Percentiles rank a stretch among this genome's conserved stretches.
Evolutionary conservation across 2,797 vertebrate species (phyloP).

Genomic region (Luscinia luscinia): DNA sequence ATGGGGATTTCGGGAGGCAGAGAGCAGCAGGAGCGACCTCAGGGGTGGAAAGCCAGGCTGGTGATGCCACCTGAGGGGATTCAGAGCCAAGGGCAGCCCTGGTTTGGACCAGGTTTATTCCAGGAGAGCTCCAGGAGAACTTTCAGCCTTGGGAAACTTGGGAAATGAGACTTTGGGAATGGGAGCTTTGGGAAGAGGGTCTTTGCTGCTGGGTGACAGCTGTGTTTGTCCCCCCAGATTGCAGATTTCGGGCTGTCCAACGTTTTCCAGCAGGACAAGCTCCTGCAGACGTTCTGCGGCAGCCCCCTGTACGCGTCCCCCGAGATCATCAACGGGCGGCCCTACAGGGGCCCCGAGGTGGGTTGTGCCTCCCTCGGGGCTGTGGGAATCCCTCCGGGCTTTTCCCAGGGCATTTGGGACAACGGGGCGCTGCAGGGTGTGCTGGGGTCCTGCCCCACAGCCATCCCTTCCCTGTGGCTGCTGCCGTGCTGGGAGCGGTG

Average conservation of each 20-base stretch:
- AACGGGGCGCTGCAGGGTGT: fast-evolving
- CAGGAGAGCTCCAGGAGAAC: background rate
- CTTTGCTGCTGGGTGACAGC: background rate
- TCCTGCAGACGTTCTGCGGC: conserved; percentile 94
- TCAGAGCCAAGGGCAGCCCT: background rate
- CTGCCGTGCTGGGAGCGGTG: fast-evolving
- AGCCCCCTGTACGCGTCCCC: conserved; percentile 96
- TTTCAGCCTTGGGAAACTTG: background rate
- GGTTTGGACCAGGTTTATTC: fast-evolving
- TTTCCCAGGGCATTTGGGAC: fast-evolving
- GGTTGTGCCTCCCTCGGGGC: background rate
- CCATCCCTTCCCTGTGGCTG: fast-evolving
- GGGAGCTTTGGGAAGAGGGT: fast-evolving
- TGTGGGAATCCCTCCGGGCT: fast-evolving
- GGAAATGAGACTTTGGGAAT: background rate
- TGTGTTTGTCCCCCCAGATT: conserved; percentile 78
- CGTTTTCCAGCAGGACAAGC: conserved; percentile 87
- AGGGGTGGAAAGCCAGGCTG: background rate
- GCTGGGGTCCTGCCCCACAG: background rate
- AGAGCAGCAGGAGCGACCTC: background rate
- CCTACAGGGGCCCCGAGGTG: conserved; percentile 91
- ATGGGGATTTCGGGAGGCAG: fast-evolving
- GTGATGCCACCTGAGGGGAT: background rate
- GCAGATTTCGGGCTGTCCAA: conserved; percentile 97
- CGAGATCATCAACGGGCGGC: conserved; percentile 94